phyloP scores from a whole-genome alignment of 1,140 invertebrate genomes.

The Dendrolimus punctatus region DNA sequence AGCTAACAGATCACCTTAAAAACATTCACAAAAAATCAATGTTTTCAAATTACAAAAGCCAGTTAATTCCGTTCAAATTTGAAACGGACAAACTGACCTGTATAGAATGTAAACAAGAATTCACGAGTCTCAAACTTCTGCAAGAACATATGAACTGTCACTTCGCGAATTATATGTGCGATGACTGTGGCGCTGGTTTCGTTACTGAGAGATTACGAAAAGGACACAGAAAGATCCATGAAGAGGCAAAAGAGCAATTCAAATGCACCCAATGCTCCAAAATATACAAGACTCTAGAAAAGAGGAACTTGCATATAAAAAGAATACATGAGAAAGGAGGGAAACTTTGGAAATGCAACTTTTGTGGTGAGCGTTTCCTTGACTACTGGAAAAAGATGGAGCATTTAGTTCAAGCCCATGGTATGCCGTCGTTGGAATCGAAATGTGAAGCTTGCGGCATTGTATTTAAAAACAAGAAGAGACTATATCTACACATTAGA shows the following conservation, averaged over 20 bases:
- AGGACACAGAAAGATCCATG: conserved; percentile 50
- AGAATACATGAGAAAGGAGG: conserved; percentile 41
- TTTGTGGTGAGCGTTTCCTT: conserved; percentile 35
- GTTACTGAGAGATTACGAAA: conserved; percentile 52
- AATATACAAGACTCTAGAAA: conserved; percentile 41
- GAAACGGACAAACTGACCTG: conserved; percentile 6
- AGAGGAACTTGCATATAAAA: conserved; percentile 51
- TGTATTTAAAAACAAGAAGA: conserved; percentile 20
- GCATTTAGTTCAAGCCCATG: conserved; percentile 39
- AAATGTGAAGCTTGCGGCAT: conserved; percentile 50
- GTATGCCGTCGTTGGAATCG: conserved; percentile 26
- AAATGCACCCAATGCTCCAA: conserved; percentile 51
- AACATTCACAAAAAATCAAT: conserved; percentile 1
- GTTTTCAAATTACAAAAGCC: neutral
- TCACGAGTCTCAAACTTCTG: conserved; percentile 10
- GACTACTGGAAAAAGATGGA: conserved; percentile 33
- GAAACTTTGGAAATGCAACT: conserved; percentile 42
- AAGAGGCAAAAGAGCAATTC: conserved; percentile 22
- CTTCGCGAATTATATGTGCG: conserved; percentile 49
- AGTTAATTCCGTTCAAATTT: conserved; percentile 13
- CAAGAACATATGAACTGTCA: conserved; percentile 22
- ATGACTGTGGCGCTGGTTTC: conserved; percentile 54
- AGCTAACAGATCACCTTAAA: neutral
- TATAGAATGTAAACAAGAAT: conserved; percentile 6
- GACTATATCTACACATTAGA: conserved; percentile 26